A percentile compares a stretch with the other conserved stretches of the same genome.
phyloP scores from a whole-genome alignment of 2,113 vertebrate genomes.

The Prunella fulvescens region DNA sequence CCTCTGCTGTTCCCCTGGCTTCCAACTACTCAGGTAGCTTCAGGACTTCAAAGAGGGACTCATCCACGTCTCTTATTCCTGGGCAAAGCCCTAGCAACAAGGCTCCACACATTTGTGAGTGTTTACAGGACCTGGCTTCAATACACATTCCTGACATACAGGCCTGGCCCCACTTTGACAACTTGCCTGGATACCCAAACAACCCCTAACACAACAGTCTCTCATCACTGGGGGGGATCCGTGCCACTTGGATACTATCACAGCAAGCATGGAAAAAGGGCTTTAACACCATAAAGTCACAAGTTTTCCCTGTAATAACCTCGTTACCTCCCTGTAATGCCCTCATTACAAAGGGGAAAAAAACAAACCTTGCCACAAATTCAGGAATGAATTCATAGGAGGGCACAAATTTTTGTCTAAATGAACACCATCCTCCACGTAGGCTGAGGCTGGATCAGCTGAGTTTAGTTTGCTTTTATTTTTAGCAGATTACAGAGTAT shows the following conservation, averaged over 20 bases:
- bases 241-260: rapidly evolving
- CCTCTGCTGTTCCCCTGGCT: background rate
- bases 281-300: background rate
- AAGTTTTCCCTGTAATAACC: background rate
- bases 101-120: background rate
- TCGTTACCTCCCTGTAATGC: too few relatives aligned
- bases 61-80: background rate
- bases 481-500: background rate
- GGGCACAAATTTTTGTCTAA: background rate
- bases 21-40: background rate
- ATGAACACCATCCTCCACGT: rapidly evolving
- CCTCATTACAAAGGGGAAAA: background rate
- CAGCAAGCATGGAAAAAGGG: background rate
- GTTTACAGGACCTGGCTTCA: conserved; percentile 12
- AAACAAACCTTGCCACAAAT: background rate
- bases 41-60: background rate
- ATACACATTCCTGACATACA: conserved; percentile 5
- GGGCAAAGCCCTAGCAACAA: conserved; percentile 21
- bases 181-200: conserved; percentile 44
- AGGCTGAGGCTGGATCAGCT: background rate
- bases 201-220: background rate
- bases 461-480: background rate
- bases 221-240: background rate
- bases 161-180: background rate
- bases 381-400: background rate